Conservation (phyloP, 2,113 vertebrate genomes). For the Takifugu bimaculatus region DNA sequence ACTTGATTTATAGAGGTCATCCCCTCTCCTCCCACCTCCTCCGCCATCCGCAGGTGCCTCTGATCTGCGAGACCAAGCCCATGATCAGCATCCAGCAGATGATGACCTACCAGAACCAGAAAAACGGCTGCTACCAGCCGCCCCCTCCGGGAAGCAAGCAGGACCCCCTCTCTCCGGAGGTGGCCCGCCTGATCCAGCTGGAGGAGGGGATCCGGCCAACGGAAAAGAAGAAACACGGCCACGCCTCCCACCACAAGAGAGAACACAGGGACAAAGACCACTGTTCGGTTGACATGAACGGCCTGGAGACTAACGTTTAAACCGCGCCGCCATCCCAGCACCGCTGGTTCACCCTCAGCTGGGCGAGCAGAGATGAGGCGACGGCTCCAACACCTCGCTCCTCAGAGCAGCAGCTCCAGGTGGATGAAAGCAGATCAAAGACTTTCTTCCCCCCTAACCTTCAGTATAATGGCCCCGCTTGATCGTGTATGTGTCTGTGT, state of each 20-base stretch:
- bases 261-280: constrained; percentile 82
- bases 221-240: constrained; percentile 71
- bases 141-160: constrained; percentile 68
- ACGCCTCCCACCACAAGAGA: constrained; percentile 69
- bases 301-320: constrained; percentile 94
- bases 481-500: constrained; percentile 50
- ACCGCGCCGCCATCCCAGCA: not conserved
- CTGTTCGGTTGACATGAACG: constrained; percentile 92
- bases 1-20: no score
- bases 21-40: not conserved
- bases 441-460: constrained; percentile 36
- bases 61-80: constrained; percentile 89
- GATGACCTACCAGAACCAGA: constrained; percentile 90
- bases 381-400: constrained; percentile 3
- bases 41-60: constrained; percentile 73
- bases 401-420: constrained; percentile 1
- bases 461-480: constrained; percentile 36
- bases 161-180: constrained; percentile 72
- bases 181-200: constrained; percentile 81
- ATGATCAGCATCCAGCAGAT: constrained; percentile 89
- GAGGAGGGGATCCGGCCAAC: constrained; percentile 78
- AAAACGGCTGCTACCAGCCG: constrained; percentile 83
- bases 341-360: constrained; percentile 20
- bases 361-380: constrained; percentile 1
- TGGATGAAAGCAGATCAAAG: constrained; percentile 19